These are phyloP conservation scores for Heteronetta atricapilla DNA, from an alignment of 2,113 vertebrate genomes.

Conservation along the genomic window DNA sequence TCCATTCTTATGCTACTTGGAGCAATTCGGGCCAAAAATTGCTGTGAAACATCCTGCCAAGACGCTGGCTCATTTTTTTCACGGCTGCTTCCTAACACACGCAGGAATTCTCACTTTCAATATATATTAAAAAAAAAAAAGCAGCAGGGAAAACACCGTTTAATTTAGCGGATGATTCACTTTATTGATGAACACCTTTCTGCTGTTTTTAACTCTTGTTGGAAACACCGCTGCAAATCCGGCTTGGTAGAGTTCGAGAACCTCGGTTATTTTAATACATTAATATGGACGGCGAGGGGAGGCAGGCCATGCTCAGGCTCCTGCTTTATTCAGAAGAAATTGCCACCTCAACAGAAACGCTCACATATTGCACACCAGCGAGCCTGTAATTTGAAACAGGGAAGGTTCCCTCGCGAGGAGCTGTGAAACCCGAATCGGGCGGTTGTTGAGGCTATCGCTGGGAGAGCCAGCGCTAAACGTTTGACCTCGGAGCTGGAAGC, in stretches of 20 bases:
- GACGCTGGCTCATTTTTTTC: not conserved
- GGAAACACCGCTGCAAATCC: not conserved
- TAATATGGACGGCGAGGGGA: not conserved
- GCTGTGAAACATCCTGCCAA: conserved; percentile 44
- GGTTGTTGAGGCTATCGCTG: rapidly evolving
- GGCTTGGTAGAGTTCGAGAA: rapidly evolving
- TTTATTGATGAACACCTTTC: conserved; percentile 41
- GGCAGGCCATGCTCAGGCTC: not conserved
- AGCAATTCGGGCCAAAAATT: not conserved
- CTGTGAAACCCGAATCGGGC: not conserved
- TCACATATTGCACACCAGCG: not conserved
- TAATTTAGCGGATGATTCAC: conserved; percentile 47
- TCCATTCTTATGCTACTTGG: not conserved
- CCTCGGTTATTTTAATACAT: not conserved
- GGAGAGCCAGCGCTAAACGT: not conserved
- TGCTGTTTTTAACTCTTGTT: not conserved
- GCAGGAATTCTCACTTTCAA: not conserved
- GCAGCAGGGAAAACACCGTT: conserved; percentile 40
- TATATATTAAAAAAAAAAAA: not conserved
- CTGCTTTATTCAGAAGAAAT: not conserved
- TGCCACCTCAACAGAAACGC: not conserved
- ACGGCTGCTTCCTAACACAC: conserved; percentile 5
- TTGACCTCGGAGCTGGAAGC: not conserved
- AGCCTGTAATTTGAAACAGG: not conserved
- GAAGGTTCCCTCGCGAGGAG: not conserved